phyloP scores from a whole-genome alignment of 2,888 invertebrate genomes.

The Cataglyphis albicans region DNA sequence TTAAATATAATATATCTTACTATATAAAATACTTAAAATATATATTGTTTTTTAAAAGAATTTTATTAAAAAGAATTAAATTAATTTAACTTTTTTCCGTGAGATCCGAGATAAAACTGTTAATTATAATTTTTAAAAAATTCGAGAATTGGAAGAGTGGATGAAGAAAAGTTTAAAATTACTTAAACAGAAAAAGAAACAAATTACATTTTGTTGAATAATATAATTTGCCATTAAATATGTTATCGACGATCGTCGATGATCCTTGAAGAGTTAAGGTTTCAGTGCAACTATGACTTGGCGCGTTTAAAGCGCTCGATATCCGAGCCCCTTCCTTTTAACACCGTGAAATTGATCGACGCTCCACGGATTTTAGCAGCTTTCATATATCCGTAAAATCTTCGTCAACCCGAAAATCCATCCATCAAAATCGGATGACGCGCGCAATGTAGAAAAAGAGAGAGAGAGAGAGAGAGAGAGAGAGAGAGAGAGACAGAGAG shows the following conservation, averaged over 20 bases:
- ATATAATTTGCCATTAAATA: slow-evolving; percentile 6
- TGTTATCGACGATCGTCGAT: neutral
- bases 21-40: neutral
- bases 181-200: neutral
- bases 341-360: slow-evolving; percentile 68
- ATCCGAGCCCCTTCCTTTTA: slow-evolving; percentile 50
- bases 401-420: slow-evolving; percentile 58
- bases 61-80: neutral
- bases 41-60: neutral
- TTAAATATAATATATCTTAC: neutral
- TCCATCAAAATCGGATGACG: slow-evolving; percentile 67
- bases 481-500: neutral
- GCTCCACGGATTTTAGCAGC: slow-evolving; percentile 58
- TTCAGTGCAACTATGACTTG: slow-evolving; percentile 31
- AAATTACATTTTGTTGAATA: slow-evolving; percentile 5
- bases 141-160: neutral
- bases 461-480: neutral
- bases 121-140: neutral
- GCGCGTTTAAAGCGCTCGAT: slow-evolving; percentile 57
- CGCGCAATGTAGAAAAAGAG: slow-evolving; percentile 15
- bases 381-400: slow-evolving; percentile 55
- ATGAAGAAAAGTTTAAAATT: neutral
- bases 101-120: neutral
- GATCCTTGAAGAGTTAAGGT: slow-evolving; percentile 38
- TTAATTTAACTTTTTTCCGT: neutral